Evolutionary conservation across 2,888 invertebrate species (phyloP), one percentile per base, ranked within the genome.

Genomic region (Morpho deidamia): DNA sequence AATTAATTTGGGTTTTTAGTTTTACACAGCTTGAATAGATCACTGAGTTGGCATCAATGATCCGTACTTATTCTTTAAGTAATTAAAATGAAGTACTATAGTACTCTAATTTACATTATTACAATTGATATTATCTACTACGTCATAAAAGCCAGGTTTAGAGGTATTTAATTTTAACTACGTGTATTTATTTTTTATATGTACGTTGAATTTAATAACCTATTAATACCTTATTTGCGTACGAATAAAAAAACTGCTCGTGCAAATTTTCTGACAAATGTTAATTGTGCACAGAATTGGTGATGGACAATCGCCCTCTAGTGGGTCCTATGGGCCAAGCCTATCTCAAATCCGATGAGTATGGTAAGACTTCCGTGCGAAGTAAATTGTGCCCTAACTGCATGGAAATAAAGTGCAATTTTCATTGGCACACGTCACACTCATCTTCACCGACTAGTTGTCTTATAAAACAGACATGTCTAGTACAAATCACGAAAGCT

Each of bases 311-410:
- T 90, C 93, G 94, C 82, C 93, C 92, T 79, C 92, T 92, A 90
- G 92, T 95, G 90, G 94, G 94, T 90, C 93, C 94, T 76, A 91
- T 93, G 91, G 95, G 95, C 88, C 94, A 94, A 91, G 93, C 93
- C 83, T 95, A 95, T 93, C 93, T 95, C 90, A 95, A 95, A 92
- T 92, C 94, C 83, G 95, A 95, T 91, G 92, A 92, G 90, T 93
- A 94, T 91, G 95, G 95, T 95, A 95, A 95, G 94, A 78, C 72
- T 69, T 54, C 54, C 54, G 39, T 49, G 56, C 67, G 63, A 70
- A 65, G 65, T 63, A 67, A 76, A 64, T 70, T 74, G 78, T 76
- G 83, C 76, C 81, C 79, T 79, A 79, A 79, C 66, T 81, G 88
- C 88, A 88, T 88, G 88, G 74, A 75, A 63, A 79, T 74, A 67